A percentile compares a stretch with the other conserved stretches of the same genome.
Conservation (phyloP, 2,797 vertebrate species). For the Karalla daura region DNA sequence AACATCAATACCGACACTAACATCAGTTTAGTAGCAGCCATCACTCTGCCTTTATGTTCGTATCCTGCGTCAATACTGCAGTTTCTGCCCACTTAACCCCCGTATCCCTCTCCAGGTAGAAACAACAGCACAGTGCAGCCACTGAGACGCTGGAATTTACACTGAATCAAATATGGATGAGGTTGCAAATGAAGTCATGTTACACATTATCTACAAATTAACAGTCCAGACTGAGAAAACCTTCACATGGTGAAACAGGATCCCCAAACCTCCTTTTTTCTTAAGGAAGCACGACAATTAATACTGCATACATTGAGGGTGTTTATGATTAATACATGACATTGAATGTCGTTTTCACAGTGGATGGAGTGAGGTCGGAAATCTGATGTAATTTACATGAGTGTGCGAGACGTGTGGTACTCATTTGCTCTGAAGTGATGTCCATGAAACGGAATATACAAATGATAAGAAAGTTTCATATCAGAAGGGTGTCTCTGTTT, state of each 20-base stretch:
- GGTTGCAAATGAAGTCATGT: slow-evolving; percentile 22
- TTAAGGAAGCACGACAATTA: slow-evolving; percentile 76
- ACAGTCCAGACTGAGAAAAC: slow-evolving; percentile 15
- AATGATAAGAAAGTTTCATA: slow-evolving; percentile 70
- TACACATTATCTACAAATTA: slow-evolving; percentile 33
- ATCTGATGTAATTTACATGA: slow-evolving; percentile 83
- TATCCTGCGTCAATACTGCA: slow-evolving; percentile 54
- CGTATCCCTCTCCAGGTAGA: slow-evolving; percentile 18
- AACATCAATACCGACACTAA: slow-evolving; percentile 72
- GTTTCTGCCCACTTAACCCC: slow-evolving; percentile 28
- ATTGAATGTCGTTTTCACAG: slow-evolving; percentile 70
- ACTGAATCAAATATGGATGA: slow-evolving; percentile 32
- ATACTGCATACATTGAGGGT: slow-evolving; percentile 72
- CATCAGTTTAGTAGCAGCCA: slow-evolving; percentile 64
- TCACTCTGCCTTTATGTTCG: slow-evolving; percentile 61
- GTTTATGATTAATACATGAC: slow-evolving; percentile 80
- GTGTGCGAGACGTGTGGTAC: slow-evolving; percentile 55
- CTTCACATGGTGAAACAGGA: slow-evolving; percentile 36
- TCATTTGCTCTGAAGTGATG: slow-evolving; percentile 78
- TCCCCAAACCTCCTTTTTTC: slow-evolving; percentile 34
- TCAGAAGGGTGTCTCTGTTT: slow-evolving; percentile 57
- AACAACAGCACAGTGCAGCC: slow-evolving; percentile 9
- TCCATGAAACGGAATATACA: slow-evolving; percentile 84
- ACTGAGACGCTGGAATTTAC: slow-evolving; percentile 8
- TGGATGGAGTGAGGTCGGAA: slow-evolving; percentile 68